Percentiles rank a stretch among this genome's conserved stretches.
phyloP scores from a whole-genome alignment of 1,140 invertebrate species.

The Chrysomallon squamiferum region DNA sequence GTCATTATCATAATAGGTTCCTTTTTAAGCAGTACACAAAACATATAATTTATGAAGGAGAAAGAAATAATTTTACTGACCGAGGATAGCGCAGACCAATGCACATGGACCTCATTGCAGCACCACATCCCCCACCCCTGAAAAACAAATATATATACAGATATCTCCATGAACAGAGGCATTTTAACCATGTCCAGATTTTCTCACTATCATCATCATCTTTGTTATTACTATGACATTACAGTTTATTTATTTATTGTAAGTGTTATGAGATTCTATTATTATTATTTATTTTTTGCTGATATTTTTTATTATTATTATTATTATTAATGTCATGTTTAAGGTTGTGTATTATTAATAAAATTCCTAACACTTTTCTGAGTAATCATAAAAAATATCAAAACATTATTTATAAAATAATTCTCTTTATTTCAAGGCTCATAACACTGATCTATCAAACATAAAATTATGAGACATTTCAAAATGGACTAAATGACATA shows the following conservation, averaged over 20 bases:
- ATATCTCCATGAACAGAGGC: not conserved
- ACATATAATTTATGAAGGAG: not conserved
- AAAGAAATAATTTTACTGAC: constrained; percentile 9
- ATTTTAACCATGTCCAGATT: not conserved
- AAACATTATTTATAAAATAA: no score
- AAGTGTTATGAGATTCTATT: not conserved
- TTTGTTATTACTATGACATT: not conserved
- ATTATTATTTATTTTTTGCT: not conserved
- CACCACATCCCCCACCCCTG: constrained; percentile 59
- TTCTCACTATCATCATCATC: not conserved
- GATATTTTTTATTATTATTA: not conserved
- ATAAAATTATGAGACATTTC: no score
- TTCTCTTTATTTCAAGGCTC: no score
- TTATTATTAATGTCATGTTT: not conserved
- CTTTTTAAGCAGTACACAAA: no score
- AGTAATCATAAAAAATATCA: no score
- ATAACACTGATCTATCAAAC: no score
- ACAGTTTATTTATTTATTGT: not conserved
- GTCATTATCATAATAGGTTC: no score
- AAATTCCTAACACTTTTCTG: no score
- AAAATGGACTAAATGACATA: no score
- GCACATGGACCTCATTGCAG: constrained; percentile 62
- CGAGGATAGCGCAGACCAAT: constrained; percentile 58
- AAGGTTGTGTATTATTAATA: not conserved
- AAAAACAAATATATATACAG: not conserved